Conservation (phyloP, 2,113 vertebrate species). For the Hemiprocne comata region DNA sequence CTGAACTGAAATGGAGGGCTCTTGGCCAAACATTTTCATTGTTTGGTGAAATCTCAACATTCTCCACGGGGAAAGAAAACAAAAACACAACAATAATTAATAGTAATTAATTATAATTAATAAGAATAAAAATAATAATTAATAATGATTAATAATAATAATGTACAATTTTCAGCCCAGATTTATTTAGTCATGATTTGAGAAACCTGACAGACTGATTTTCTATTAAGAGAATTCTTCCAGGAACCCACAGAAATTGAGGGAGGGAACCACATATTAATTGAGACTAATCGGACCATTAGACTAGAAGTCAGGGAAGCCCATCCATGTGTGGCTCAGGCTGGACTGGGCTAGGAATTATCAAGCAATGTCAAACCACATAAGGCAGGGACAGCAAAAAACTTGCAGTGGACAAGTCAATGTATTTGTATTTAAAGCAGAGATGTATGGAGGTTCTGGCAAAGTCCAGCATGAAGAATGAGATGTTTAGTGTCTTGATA, state of each 20-base stretch:
- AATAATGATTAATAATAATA: not conserved
- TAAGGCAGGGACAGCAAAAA: not conserved
- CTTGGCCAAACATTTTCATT: conserved; percentile 57
- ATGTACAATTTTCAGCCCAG: not conserved
- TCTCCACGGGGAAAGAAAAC: conserved; percentile 54
- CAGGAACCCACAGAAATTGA: not conserved
- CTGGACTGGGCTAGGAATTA: not conserved
- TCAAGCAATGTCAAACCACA: not conserved
- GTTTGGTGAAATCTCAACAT: conserved; percentile 58
- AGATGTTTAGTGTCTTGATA: not conserved
- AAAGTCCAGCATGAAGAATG: not conserved
- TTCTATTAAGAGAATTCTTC: not conserved
- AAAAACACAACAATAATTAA: conserved; percentile 1
- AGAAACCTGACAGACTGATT: not conserved
- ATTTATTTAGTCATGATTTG: not conserved
- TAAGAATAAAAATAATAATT: not conserved
- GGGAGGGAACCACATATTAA: not conserved
- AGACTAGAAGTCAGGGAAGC: not conserved
- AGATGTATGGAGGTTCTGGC: not conserved
- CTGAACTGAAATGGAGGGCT: conserved; percentile 51
- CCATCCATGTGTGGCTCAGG: not conserved
- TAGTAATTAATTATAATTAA: not conserved
- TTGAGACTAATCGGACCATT: not conserved
- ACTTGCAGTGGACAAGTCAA: not conserved
- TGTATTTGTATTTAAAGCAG: not conserved